phyloP scores from a whole-genome alignment of 2,888 invertebrate species.

The Ophion obscuratus region DNA sequence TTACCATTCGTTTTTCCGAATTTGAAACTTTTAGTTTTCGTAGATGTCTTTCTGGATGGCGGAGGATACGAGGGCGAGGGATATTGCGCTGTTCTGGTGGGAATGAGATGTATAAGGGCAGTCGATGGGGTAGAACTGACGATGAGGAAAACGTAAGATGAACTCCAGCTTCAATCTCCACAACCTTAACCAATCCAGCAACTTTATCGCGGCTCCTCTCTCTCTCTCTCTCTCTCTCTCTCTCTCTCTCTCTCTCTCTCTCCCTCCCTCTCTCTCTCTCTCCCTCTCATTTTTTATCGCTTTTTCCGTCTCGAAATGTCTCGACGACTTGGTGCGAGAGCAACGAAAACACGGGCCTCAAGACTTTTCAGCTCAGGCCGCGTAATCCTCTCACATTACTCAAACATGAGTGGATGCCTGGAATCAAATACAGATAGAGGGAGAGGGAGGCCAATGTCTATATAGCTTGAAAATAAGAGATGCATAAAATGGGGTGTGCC shows the following conservation, averaged over 20 bases:
- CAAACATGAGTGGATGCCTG: constrained; percentile 71
- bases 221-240: constrained; percentile 1
- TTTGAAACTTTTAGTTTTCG: constrained; percentile 1
- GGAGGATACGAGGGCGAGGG: neutral
- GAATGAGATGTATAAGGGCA: constrained; percentile 26
- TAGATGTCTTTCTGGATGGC: neutral
- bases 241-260: constrained; percentile 19
- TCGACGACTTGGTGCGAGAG: constrained; percentile 54
- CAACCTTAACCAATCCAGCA: constrained; percentile 44
- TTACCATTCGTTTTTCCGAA: neutral
- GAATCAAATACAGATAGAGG: constrained; percentile 34
- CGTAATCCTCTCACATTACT: constrained; percentile 74
- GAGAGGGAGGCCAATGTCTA: neutral
- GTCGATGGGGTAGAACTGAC: constrained; percentile 47
- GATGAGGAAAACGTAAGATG: constrained; percentile 56
- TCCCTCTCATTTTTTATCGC: neutral
- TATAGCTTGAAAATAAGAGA: neutral
- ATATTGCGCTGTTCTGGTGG: neutral
- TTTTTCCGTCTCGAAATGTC: neutral
- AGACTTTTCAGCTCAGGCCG: constrained; percentile 73
- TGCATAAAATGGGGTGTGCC: constrained; percentile 14
- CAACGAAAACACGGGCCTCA: constrained; percentile 66
- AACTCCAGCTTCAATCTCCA: constrained; percentile 68
- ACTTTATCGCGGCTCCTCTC: constrained; percentile 66
- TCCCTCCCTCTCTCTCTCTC: no score